Evolutionary conservation across 92 coral and sea anemone species (phyloP), one percentile per base, ranked within the genome.

Genomic region (Galaxea fascicularis): DNA sequence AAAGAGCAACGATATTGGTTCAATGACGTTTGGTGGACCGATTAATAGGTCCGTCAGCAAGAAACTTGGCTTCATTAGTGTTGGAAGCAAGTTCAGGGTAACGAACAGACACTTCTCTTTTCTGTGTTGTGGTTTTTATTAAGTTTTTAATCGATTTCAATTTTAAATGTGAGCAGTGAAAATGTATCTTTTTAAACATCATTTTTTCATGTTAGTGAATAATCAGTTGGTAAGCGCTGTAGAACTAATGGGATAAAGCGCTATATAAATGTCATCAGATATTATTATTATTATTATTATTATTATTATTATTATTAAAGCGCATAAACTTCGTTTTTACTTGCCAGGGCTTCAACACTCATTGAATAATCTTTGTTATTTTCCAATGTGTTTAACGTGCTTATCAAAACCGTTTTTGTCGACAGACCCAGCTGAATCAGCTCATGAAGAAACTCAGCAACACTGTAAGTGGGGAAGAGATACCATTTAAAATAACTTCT

Each of bases 41-140:
- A 86, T 88, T 45, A 85, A 47, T 22, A 70, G 93, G 44, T 68
- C 73, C 14, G 90, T 92, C 59, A 95, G 97, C 86, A 95, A 94
- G 92, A 94, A 94, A 83, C 98, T 94, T 71, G 97, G 97, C 18
- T 95, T 95, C 59, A 92, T 86, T 85, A 95, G 98, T 60, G 93
- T 95, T 79, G 98, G 95, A 22, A 95, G 88, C 83, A 95, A 95
- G 72, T 95, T 95, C 77, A 93, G 95, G 98, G 98, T 95, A 89
- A 88, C 74, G 24, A 26, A 9, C 0, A 7, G 7, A 78, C 56
- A 5, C 24, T 62, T 22, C 45, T 16, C 27, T 39, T n/a, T 60
- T 39, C 8, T 29, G 3, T 39, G n/a, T 79, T 35, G 41, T 11
- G 13, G 12, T 71, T 41, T n/a, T 29, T 8, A 22, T 39, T 57